Conservation (phyloP, 2,888 invertebrate species). For the Dione juno region DNA sequence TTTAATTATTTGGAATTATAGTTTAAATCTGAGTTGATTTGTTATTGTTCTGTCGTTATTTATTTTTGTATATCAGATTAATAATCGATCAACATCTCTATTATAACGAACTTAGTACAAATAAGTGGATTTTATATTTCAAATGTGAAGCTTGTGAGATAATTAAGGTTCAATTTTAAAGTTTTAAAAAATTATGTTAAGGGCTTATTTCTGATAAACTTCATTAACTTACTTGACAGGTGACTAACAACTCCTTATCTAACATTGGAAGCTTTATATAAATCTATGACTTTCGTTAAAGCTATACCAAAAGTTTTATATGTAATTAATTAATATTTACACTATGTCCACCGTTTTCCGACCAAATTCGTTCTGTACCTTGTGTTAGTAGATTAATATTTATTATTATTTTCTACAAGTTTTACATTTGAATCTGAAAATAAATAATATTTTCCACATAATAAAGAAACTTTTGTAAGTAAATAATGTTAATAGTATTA, state of each 20-base stretch:
- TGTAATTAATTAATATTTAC: too few species aligned
- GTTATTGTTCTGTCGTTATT: background rate
- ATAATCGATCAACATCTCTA: background rate
- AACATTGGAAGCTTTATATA: background rate
- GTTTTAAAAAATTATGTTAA: too few species aligned
- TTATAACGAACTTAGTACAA: background rate
- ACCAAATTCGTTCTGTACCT: too few species aligned
- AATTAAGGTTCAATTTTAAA: background rate
- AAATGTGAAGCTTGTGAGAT: background rate
- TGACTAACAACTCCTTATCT: background rate
- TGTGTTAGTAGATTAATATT: too few species aligned
- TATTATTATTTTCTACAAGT: background rate
- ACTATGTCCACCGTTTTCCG: too few species aligned
- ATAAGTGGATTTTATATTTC: background rate
- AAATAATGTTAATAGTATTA: slow-evolving; percentile 11
- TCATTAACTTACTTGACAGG: background rate
- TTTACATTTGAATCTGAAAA: background rate
- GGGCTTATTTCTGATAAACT: background rate
- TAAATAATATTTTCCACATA: background rate
- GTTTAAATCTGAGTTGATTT: background rate
- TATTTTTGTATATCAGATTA: background rate
- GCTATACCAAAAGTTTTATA: too few species aligned
- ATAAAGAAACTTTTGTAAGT: background rate
- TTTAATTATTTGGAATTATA: background rate
- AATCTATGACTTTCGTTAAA: too few species aligned